These are phyloP conservation scores for Meloidogyne exigua DNA, from an alignment of 1,140 invertebrate genomes.

Conservation along the genomic window DNA sequence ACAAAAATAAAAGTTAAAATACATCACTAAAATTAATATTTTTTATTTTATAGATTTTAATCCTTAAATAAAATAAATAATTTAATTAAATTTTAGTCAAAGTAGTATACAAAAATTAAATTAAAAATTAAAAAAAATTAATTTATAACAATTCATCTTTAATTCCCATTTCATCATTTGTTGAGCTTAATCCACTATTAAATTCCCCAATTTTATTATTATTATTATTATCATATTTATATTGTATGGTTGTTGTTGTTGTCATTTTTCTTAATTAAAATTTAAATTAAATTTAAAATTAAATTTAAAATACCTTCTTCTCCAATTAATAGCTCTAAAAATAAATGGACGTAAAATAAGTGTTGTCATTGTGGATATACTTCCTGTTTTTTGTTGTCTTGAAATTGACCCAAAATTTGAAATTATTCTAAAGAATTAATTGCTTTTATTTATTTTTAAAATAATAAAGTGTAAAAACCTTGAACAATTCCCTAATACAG, in stretches of 20 bases:
- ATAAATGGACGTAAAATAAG: background rate
- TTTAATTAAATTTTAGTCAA: no score
- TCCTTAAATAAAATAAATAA: no score
- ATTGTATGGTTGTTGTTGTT: background rate
- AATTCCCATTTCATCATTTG: background rate
- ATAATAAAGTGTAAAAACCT: no score
- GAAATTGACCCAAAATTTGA: background rate
- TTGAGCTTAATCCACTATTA: background rate
- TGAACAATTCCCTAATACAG: background rate
- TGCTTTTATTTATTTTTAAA: background rate
- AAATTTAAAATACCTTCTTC: background rate
- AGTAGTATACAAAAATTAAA: background rate
- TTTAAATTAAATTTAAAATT: background rate
- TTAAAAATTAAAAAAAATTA: background rate
- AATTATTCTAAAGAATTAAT: background rate
- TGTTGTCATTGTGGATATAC: background rate
- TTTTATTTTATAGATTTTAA: no score
- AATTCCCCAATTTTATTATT: background rate
- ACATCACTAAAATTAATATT: no score
- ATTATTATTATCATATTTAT: background rate
- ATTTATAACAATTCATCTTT: slow-evolving; percentile 1
- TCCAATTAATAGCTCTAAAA: background rate
- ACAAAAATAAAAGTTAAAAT: no score
- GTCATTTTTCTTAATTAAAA: background rate
- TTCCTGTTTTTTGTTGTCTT: slow-evolving; percentile 4